Evolutionary conservation across 2,797 vertebrate genomes (phyloP), one percentile per base, ranked within the genome.

Genomic region (Pipistrellus pygmaeus): DNA sequence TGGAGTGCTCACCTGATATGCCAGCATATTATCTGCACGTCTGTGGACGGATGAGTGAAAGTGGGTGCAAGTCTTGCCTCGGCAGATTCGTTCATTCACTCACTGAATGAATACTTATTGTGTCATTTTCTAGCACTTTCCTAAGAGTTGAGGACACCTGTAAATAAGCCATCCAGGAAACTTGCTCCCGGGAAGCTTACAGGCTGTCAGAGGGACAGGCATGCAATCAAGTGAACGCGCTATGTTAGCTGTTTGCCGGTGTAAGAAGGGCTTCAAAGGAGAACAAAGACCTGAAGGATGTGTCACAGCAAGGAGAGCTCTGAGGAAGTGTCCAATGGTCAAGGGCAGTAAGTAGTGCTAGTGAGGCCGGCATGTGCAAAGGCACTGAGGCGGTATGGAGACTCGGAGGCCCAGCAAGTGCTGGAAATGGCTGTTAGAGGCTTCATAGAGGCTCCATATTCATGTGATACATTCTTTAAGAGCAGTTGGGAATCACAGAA

Each of bases 1-100:
- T 1, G 3, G 11, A 41, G 41, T 23, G 46, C 18, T 27, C 55
- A 6, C 8, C 30, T 9, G 13, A 18, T 4, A 17, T 0, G n/a
- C 41, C 32, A 10, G 17, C 1, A 5, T 8, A 64, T 27, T 46
- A 38, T 9, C 86, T 13, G 30, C 5, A 11, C 8, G 0, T 0
- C 0, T 6, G 5, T 11, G 35, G 18, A 6, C 12, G 35, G 44
- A 21, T 27, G 30, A n/a, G 64, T 5, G 25, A 3, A 64, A 27
- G 20, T 3, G 60, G 20, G 3, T 25, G 32, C n/a, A 20, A 10
- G 30, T 3, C 48, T 48, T 48, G 68, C 38, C 66, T 41, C 32
- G 3, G 27, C 73, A 44, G 30, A 20, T 6, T 10, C n/a, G 48
- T n/a, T 18, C 53, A 17, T 27, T 48, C 78, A 30, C 13, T 38